Evolutionary conservation across 2,113 vertebrate species (phyloP), one percentile per base, ranked within the genome.

Genomic region (Nesogale talazaci): DNA sequence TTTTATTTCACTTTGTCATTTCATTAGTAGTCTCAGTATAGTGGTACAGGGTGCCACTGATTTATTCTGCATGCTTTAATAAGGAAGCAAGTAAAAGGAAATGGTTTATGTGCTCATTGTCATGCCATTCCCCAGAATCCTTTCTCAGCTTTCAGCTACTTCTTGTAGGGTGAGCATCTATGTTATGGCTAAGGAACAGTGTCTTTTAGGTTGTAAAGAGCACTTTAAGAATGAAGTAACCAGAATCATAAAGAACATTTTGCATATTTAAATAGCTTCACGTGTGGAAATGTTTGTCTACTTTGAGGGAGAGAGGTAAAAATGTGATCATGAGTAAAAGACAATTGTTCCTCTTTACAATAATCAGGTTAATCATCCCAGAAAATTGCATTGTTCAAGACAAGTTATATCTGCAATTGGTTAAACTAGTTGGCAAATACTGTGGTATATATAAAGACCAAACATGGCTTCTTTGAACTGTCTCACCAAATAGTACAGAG

Each of bases 161-260:
- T 83, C 3, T 79, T 61, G 1, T 80, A 63, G 9, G 2, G 36
- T 81, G 65, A 8, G 23, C 29, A 27, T 87, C 79, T 74, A 34
- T 83, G 70, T 75, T 91, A 92, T 74, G 75, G 87, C 77, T 88
- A 89, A 93, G 74, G 77, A 94, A 95, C 76, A 85, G 77, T 85
- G 10, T 85, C 83, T 90, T 95, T 79, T 77, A 90, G 61, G 61
- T 90, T 63, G 4, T 85, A 94, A 87, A 95, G 82, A 89, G 25
- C 83, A 82, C 90, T 94, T 96, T 80, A 70, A 83, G 95, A 91
- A 88, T 92, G 91, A 96, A 96, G 78, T 87, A 90, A 90, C 75
- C 9, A 20, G 65, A 94, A 74, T 1, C 36, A 94, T 40, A 83
- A 69, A 81, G n/a, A 84, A 86, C 38, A 86, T 63, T 96, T 80